A percentile compares a stretch with the other conserved stretches of the same genome.
phyloP scores from a whole-genome alignment of 1,140 invertebrate species.

The Whitmania pigra region DNA sequence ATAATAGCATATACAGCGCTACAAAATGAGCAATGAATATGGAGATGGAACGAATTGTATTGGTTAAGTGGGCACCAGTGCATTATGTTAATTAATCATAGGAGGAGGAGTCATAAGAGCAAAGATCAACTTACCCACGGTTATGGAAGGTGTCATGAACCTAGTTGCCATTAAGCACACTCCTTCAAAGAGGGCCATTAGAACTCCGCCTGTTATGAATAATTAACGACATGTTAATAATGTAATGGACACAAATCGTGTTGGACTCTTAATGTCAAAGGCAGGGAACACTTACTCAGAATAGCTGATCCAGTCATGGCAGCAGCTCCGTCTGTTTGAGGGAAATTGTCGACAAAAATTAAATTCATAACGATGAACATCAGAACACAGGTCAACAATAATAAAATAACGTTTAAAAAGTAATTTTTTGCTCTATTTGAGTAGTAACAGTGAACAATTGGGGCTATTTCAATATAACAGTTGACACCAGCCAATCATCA shows the following conservation, averaged over 20 bases:
- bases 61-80: too few relatives aligned
- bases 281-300: slow-evolving; percentile 53
- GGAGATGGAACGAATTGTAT: too few relatives aligned
- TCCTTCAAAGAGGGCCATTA: slow-evolving; percentile 90
- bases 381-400: too few relatives aligned
- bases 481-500: background rate
- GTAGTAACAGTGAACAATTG: too few relatives aligned
- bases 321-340: slow-evolving; percentile 55
- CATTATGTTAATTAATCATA: background rate
- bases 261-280: background rate
- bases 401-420: background rate
- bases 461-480: background rate
- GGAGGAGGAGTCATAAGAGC: background rate
- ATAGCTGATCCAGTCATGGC: slow-evolving; percentile 90
- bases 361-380: too few relatives aligned
- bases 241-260: background rate
- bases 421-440: too few relatives aligned
- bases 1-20: background rate
- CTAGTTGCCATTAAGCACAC: slow-evolving; percentile 80
- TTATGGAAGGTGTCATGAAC: slow-evolving; percentile 75
- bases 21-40: too few relatives aligned
- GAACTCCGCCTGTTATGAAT: slow-evolving; percentile 53
- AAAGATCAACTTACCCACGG: slow-evolving; percentile 46
- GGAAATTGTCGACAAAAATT: slow-evolving; percentile 2
- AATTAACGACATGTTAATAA: background rate